Base-by-base conservation (phyloP, 2,797 vertebrate genomes). In the Falco novaeseelandiae region DNA sequence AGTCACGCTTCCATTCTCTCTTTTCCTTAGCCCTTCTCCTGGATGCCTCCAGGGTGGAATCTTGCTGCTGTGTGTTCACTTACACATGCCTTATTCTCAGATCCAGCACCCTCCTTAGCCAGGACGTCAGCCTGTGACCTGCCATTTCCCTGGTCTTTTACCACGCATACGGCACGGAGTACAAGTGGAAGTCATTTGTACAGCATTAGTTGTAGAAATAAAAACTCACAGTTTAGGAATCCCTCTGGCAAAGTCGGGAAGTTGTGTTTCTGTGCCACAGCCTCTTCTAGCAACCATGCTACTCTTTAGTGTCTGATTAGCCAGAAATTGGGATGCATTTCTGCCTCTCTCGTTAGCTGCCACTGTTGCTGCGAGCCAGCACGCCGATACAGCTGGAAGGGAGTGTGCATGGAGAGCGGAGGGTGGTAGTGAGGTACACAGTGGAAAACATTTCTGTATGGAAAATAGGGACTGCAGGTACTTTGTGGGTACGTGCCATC, bases 121-220 rank as follows among this genome's bases (percentile, higher is more conserved):
- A 34, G 38, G 59, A n/a, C 11, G 9, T 44, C 54, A 69, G 38
- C 26, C 21, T 0, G 0, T 48, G 30, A 36, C 27, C 61, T 82
- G 40, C 9, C 59, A 1, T 67, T 67, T 83, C 34, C 6, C 29
- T 32, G 12, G 7, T 62, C 44, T 67, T 57, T 55, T 23, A 30
- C 16, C 12, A 5, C 7, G 4, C 13, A 36, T n/a, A 17, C 27
- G n/a, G 29, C 46, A 40, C 0, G 0, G 44, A 59, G 36, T 44
- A 36, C 22, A 62, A 30, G 18, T 6, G 38, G 11, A 48, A 87
- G 73, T 25, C 3, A 34, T 26, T 80, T 84, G 34, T 32, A 67
- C 25, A 58, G 20, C 34, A 48, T 29, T 62, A 42, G 15, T 34
- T 49, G 44, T 54, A 69, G 74, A 84, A 52, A 48, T 55, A n/a